Conservation (phyloP, 2,797 vertebrate genomes). For the Calcarius lapponicus region DNA sequence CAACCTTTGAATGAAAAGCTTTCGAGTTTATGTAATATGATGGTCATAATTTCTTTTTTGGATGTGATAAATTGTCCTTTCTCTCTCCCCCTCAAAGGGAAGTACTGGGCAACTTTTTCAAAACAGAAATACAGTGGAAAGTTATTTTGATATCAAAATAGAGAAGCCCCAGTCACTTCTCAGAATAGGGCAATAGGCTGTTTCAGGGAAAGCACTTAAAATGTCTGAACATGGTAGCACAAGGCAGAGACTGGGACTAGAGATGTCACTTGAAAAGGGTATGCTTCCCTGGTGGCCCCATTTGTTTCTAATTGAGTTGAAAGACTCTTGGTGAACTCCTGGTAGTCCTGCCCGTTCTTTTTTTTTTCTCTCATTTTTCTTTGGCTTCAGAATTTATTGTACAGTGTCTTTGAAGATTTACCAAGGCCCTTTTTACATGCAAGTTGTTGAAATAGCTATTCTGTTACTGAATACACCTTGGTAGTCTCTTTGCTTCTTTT, state of each 20-base stretch:
- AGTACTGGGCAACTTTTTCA: background rate
- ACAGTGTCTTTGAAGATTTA: background rate
- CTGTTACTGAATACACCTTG: rapidly evolving
- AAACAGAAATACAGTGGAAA: background rate
- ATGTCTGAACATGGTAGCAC: background rate
- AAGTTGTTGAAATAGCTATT: background rate
- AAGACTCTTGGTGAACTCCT: background rate
- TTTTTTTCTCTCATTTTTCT: background rate
- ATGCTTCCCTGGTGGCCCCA: background rate
- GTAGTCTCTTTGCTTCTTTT: background rate
- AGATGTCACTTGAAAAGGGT: background rate
- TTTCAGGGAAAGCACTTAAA: background rate
- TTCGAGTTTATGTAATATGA: background rate
- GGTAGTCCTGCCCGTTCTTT: background rate
- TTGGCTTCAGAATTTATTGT: background rate
- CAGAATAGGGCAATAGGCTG: background rate
- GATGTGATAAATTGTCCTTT: background rate
- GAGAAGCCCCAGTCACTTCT: background rate
- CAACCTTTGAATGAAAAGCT: background rate
- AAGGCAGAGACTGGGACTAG: background rate
- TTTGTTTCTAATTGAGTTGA: background rate
- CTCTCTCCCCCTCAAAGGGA: background rate
- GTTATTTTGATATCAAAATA: background rate
- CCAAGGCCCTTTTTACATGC: background rate
- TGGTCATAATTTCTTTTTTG: background rate